These are phyloP conservation scores for Sepiola atlantica DNA, from an alignment of 2,888 invertebrate genomes.

Conservation along the genomic window DNA sequence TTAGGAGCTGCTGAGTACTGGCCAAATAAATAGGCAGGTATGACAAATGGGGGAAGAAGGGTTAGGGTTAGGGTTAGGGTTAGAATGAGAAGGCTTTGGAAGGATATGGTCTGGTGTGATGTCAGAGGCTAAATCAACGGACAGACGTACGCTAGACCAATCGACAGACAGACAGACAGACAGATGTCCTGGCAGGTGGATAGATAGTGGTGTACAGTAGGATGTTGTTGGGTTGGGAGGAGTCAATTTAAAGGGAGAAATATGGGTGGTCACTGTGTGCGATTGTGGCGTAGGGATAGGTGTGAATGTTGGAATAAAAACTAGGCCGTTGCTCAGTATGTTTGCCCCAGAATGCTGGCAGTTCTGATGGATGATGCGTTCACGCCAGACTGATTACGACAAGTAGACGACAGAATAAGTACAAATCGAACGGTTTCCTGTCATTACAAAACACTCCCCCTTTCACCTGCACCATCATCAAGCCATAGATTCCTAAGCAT, in stretches of 20 bases:
- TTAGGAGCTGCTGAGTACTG: too few species aligned
- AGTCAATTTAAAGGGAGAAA: too few species aligned
- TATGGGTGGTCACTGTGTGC: neutral
- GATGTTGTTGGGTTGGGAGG: neutral
- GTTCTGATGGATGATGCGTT: neutral
- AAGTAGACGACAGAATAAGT: neutral
- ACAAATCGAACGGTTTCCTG: neutral
- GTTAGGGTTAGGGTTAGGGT: neutral
- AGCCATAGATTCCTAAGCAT: neutral
- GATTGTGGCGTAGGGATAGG: neutral
- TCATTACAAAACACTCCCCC: neutral
- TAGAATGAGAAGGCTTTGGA: neutral
- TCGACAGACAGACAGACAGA: neutral
- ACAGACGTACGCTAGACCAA: neutral
- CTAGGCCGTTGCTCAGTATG: neutral
- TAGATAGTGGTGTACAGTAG: too few species aligned
- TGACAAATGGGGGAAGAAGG: neutral
- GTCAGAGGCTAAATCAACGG: neutral
- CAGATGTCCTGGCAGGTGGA: neutral
- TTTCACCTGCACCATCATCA: neutral
- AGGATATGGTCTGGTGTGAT: neutral
- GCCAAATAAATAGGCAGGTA: neutral
- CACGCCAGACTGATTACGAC: neutral
- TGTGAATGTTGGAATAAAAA: neutral
- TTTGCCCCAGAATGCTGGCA: neutral